Conservation (phyloP, 1,140 invertebrate genomes). For the Trichonephila inaurata region DNA sequence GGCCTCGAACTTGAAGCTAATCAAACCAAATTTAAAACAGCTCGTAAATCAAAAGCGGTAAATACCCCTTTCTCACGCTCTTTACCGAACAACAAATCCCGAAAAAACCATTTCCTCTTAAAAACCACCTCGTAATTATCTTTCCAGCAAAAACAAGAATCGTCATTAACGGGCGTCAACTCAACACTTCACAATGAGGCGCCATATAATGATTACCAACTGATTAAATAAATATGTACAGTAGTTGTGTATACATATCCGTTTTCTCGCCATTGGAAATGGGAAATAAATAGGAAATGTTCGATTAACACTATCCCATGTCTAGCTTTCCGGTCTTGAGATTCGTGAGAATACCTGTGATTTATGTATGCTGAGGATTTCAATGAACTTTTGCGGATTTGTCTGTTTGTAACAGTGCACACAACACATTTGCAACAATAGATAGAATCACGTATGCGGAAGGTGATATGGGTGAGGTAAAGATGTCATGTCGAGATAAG, state of each 20-base stretch:
- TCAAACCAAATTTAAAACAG: conserved; percentile 10
- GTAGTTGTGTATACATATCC: conserved; percentile 28
- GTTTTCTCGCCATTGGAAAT: background rate
- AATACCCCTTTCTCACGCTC: no score
- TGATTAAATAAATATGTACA: conserved; percentile 61
- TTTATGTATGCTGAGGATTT: conserved; percentile 47
- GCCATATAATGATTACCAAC: background rate
- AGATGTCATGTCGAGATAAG: conserved; percentile 40
- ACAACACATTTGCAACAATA: conserved; percentile 5
- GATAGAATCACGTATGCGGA: conserved; percentile 60
- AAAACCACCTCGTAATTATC: background rate
- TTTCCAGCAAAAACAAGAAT: conserved; percentile 12
- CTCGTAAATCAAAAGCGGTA: background rate
- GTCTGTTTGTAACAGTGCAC: no score
- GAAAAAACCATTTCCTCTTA: conserved; percentile 30
- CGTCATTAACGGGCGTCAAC: conserved; percentile 47
- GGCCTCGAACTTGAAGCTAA: background rate
- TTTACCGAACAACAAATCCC: background rate
- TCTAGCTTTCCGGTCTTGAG: conserved; percentile 37
- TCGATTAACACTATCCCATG: conserved; percentile 53
- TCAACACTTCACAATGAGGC: conserved; percentile 34
- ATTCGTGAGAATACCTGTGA: conserved; percentile 66
- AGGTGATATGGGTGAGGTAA: conserved; percentile 66
- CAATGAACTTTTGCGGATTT: conserved; percentile 47
- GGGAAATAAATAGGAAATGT: conserved; percentile 68